Percentiles rank a stretch among this genome's conserved stretches.
Evolutionary conservation across 2,113 vertebrate genomes (phyloP).

Genomic region (Phyllostomus discolor): DNA sequence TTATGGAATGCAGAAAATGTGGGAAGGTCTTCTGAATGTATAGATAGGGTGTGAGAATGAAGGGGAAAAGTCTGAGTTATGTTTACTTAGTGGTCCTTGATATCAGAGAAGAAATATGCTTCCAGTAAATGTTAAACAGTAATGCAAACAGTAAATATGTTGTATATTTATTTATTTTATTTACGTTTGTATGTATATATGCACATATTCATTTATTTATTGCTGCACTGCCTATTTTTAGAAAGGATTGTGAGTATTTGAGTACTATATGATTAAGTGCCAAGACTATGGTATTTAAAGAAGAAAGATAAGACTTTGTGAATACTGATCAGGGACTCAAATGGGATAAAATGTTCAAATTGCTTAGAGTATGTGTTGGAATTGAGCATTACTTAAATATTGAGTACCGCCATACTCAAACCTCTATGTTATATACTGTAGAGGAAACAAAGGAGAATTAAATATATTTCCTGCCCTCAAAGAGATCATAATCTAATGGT

Average conservation of each 20-base stretch:
- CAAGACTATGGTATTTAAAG: neutral
- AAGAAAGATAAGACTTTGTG: neutral
- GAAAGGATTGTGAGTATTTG: neutral
- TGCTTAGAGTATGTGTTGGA: conserved; percentile 21
- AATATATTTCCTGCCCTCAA: neutral
- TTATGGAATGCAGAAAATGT: neutral
- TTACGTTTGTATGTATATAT: neutral
- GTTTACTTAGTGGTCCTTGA: neutral
- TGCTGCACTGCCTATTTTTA: neutral
- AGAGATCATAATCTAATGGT: neutral
- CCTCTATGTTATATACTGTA: neutral
- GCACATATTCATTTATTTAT: neutral
- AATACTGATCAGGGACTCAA: neutral
- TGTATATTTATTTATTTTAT: neutral
- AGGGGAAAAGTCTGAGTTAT: neutral
- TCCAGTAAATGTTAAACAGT: neutral
- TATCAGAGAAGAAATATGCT: neutral
- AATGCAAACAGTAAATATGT: neutral
- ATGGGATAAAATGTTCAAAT: neutral
- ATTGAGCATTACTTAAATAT: neutral
- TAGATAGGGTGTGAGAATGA: neutral
- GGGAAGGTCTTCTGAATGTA: neutral
- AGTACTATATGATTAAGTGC: neutral
- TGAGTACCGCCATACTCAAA: neutral
- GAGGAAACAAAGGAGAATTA: neutral